Evolutionary conservation across 1,140 invertebrate species (phyloP), one percentile per base, ranked within the genome.

Genomic region (Nasonia giraulti): DNA sequence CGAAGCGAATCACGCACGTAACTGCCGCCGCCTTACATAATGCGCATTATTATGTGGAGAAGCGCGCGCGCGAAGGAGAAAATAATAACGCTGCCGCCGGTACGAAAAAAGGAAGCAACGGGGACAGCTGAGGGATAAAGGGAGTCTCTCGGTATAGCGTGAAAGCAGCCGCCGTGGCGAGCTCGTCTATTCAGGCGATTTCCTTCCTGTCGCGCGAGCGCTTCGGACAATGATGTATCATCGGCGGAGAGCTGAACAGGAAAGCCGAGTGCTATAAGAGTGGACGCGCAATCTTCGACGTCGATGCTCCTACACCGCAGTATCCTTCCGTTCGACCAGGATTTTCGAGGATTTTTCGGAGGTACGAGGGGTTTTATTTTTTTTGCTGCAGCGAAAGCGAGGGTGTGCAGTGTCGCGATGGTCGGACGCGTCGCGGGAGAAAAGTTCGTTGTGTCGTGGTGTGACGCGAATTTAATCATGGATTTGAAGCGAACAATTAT

Each of bases 301-400:
- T 17, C n/a, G 86, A 87, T 86, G 85, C 14, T 4, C 17, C 17
- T 62, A 62, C 17, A 62, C 89, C 89, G 88, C 89, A 89, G 88
- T 89, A 88, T 89, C 89, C 89, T 89, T 90, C 89, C 89, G 89
- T 84, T 86, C 71, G 83, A 62, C 55, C 20, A 62, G 55, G 20
- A 62, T 62, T 62, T 62, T 62, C 20, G 20, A 5, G 17, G 55
- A 62, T 62, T 62, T 62, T 62, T 62, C 20, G 14, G 17, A 55
- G 17, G 17, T 62, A 20, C 12, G 17, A 14, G 17, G 55, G 55
- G 17, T 20, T 62, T 20, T 2, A n/a, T 62, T 62, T 20, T 2
- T 62, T 62, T n/a, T 62, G 0, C n/a, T 62, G 17, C n/a, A 14
- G 12, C 12, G 55, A 62, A 20, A 3, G 55, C 55, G 17, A 62